Percentiles rank a stretch among this genome's conserved stretches.
These are phyloP conservation scores for Tineola bisselliella DNA, from an alignment of 2,888 invertebrate genomes.

Conservation along the genomic window DNA sequence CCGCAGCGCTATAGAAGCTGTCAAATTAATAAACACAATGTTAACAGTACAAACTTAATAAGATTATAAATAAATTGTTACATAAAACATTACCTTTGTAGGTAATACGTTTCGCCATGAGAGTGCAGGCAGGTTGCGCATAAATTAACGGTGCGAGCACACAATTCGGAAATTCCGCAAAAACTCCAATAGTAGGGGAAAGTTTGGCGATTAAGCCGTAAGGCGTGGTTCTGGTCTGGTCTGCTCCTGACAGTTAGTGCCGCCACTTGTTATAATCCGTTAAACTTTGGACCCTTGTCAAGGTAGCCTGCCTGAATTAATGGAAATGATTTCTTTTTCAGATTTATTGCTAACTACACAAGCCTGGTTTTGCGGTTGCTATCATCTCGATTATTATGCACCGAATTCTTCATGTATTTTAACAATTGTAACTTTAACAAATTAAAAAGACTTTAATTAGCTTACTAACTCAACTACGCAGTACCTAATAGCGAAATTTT, in stretches of 20 bases:
- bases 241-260: slow-evolving; percentile 64
- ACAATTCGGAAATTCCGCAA: slow-evolving; percentile 42
- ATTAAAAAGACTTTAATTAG: too few species aligned
- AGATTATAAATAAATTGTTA: too few species aligned
- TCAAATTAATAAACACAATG: too few species aligned
- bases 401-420: too few species aligned
- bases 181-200: slow-evolving; percentile 64
- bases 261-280: slow-evolving; percentile 65
- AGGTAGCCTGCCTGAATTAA: slow-evolving; percentile 55
- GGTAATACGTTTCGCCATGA: not conserved
- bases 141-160: slow-evolving; percentile 55
- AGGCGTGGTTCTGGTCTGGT: slow-evolving; percentile 59
- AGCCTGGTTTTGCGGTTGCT: not conserved
- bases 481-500: too few species aligned
- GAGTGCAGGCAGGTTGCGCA: slow-evolving; percentile 26
- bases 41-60: too few species aligned
- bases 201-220: slow-evolving; percentile 65
- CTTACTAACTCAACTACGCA: too few species aligned
- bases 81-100: not conserved
- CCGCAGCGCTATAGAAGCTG: too few species aligned
- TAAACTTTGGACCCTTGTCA: slow-evolving; percentile 65
- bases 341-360: slow-evolving; percentile 27
- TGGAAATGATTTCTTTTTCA: slow-evolving; percentile 47
- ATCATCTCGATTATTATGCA: not conserved
- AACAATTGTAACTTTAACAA: too few species aligned